Percentiles rank a stretch among this genome's conserved stretches.
Conservation (phyloP, 2,113 vertebrate genomes). For the Bubo scandiacus region DNA sequence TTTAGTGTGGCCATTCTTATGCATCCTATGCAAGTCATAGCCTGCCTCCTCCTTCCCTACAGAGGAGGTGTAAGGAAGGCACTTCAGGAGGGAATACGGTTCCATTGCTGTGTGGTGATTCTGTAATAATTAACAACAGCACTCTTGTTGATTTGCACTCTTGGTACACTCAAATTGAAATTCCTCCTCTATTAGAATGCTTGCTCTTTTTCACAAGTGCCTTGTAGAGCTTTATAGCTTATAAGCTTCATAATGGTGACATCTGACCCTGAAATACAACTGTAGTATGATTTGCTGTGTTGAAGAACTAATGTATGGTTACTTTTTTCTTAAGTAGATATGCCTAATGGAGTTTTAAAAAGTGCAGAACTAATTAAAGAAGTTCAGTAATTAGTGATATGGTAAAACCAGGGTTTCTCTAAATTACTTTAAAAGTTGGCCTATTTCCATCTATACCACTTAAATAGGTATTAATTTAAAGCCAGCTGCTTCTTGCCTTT, state of each 20-base stretch:
- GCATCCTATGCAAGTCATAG: neutral
- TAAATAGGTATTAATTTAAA: conserved; percentile 33
- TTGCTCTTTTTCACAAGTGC: conserved; percentile 2
- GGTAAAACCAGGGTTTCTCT: conserved; percentile 14
- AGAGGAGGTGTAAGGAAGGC: neutral
- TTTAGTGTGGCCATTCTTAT: neutral
- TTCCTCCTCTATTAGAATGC: neutral
- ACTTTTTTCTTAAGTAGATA: neutral
- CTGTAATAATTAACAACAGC: conserved; percentile 5
- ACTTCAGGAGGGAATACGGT: neutral
- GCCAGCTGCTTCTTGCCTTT: conserved; percentile 14
- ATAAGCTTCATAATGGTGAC: neutral
- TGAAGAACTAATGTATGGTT: neutral
- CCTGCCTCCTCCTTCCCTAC: neutral
- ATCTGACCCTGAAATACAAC: neutral
- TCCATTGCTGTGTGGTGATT: neutral
- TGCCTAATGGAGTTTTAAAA: neutral
- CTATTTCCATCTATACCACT: neutral
- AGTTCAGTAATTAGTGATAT: conserved; percentile 2
- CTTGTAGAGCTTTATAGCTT: neutral
- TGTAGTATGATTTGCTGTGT: neutral
- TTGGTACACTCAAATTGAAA: neutral
- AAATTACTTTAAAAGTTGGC: conserved; percentile 14
- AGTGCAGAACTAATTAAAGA: neutral
- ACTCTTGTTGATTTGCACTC: neutral